Base-by-base conservation (phyloP, 2,113 vertebrate genomes). In the Probosciger aterrimus region DNA sequence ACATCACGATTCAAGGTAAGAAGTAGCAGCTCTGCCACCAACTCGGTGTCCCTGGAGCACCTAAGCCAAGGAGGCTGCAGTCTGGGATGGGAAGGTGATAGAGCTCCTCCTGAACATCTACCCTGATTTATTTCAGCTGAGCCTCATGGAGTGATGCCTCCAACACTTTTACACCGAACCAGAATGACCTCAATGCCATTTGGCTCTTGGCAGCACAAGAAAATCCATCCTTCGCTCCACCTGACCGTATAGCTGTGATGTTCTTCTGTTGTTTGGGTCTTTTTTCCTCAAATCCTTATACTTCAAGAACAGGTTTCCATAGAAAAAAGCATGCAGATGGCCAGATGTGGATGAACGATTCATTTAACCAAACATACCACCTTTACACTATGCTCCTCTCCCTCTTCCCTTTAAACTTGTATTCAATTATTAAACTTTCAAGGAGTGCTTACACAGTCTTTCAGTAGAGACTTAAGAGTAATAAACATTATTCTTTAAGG, bases 401-500 rank as follows among this genome's bases (percentile, higher is more conserved):
- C 8, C 37, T 86, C 44, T 43, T 59, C 67, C 49, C 23, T 92
- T 92, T 49, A 44, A 52, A 86, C 88, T 47, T 89, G 94, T 93
- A 78, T 52, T 82, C 55, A 65, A 20, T 67, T 41, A 95, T 49
- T 90, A 81, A 78, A 64, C 11, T 31, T 86, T 23, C 39, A 73
- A 57, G 23, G 23, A 95, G 44, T 62, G 57, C 77, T 96, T 95
- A 87, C 28, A 86, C 14, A 91, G 74, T 31, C 62, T 87, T 84
- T 91, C 69, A 73, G 39, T 5, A 82, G 46, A 87, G 22, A 43
- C 62, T 91, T 73, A 86, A 90, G 11, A 92, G 35, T 35, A 93
- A 67, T 92, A 95, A 93, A 92, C 57, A 71, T 74, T 90, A 60
- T 68, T 94, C 64, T 96, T 96, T 78, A 86, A 16, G 24, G 31